A percentile compares a stretch with the other conserved stretches of the same genome.
Conservation (phyloP, 2,888 invertebrate genomes). For the Drosophila prolongata region DNA sequence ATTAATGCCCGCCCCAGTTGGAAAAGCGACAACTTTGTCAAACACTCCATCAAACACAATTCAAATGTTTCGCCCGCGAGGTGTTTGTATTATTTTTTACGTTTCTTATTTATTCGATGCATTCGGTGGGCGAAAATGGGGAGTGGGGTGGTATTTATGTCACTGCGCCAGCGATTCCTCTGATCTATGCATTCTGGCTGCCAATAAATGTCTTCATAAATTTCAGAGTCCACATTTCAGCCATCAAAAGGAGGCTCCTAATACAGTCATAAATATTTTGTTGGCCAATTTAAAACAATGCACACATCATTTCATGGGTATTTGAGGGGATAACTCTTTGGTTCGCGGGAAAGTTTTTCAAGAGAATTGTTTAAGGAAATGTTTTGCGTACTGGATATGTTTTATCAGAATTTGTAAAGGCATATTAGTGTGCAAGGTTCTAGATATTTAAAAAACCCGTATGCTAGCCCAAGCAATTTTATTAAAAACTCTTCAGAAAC, state of each 20-base stretch:
- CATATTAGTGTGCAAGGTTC: too few species aligned
- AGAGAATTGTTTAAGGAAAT: conserved; percentile 3
- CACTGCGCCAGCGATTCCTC: conserved; percentile 61
- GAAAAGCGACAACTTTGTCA: conserved; percentile 70
- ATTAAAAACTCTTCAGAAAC: background rate
- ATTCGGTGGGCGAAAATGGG: conserved; percentile 18
- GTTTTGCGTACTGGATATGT: background rate
- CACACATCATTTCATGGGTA: conserved; percentile 50
- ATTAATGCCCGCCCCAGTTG: conserved; percentile 60
- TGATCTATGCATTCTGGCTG: conserved; percentile 74
- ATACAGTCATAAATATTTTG: conserved; percentile 65
- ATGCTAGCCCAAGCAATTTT: too few species aligned
- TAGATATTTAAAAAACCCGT: too few species aligned
- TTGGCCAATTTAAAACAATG: conserved; percentile 56
- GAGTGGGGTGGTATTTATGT: conserved; percentile 59
- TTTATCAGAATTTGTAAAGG: background rate
- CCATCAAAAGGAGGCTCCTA: conserved; percentile 50
- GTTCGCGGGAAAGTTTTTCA: background rate
- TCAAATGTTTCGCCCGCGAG: conserved; percentile 44
- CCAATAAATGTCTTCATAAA: conserved; percentile 82
- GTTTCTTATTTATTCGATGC: conserved; percentile 56
- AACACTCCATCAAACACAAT: conserved; percentile 74
- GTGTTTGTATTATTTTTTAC: conserved; percentile 24
- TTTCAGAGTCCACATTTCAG: conserved; percentile 61
- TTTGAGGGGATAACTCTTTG: conserved; percentile 34